Evolutionary conservation across 2,888 invertebrate species (phyloP), one percentile per base, ranked within the genome.

Genomic region (Andrena praecox): DNA sequence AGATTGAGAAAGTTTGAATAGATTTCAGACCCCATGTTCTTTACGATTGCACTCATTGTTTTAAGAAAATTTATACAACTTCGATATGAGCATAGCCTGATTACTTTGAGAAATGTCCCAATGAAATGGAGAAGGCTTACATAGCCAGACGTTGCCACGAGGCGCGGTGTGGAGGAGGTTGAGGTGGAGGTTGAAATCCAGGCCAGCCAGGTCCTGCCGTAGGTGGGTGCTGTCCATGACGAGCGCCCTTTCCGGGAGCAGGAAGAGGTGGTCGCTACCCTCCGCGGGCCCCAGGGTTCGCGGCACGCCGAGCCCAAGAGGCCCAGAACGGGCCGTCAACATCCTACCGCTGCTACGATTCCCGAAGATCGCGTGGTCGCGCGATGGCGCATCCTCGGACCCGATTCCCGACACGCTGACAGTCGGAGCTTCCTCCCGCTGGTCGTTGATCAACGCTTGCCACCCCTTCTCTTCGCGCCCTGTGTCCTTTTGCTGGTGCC

Each of bases 131-230:
- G 73, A 16, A 29, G 70, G 95, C 95, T 95, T 93, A 95, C 95
- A 95, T 91, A 95, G 95, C 95, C 95, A 95, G 85, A 95, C 95
- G 94, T 95, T 95, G 91, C 95, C 95, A 89, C 94, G 94, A 48
- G 95, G 95, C 71, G 95, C 95, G 73, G 94, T 94, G 91, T 95
- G 95, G 82, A 95, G 94, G 29, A 95, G 93, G 84, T 95, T 94
- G 73, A 95, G 94, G 79, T 93, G 93, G 68, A 93, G 91, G 89
- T 94, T 95, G 92, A 95, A 95, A 91, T 95, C 95, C 73, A 95
- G 93, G 72, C 95, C 95, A 74, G 95, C 95, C 69, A 95, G 94
- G 89, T 95, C 95, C 91, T 95, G 95, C 76, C 95, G 93, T 76
- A 95, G 93, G 86, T 95, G 94, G 50, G 94, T 94, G 84, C 94